Evolutionary conservation across 2,888 invertebrate species (phyloP).

Genomic region (Acanthoscelides obtectus): DNA sequence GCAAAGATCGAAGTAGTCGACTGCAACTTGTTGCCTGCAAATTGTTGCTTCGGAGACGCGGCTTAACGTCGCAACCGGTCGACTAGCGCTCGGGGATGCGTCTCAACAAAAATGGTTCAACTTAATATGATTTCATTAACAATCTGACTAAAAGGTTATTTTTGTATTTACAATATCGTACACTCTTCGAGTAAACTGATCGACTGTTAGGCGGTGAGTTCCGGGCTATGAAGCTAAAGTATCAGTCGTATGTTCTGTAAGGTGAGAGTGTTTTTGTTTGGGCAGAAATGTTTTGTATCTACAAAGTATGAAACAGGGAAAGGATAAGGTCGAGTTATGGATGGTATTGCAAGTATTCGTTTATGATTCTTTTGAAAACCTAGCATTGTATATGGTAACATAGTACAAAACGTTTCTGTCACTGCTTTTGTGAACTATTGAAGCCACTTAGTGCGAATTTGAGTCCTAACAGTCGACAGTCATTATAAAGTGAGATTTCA

Average conservation of each 20-base stretch:
- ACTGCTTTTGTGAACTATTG: not conserved
- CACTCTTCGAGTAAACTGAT: conserved; percentile 16
- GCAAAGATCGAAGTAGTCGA: no score
- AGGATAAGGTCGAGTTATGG: no score
- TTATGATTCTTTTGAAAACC: no score
- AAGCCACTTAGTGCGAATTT: not conserved
- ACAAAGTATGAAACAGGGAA: not conserved
- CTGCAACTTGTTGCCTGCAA: no score
- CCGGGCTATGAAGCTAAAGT: not conserved
- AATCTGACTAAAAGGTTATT: conserved; percentile 25
- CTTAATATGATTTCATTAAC: conserved; percentile 19
- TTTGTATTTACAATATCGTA: conserved; percentile 32
- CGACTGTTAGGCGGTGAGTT: not conserved
- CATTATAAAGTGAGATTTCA: conserved; percentile 18
- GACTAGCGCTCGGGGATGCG: not conserved
- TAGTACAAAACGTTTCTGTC: not conserved
- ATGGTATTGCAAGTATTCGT: no score
- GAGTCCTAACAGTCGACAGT: not conserved
- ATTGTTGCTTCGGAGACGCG: no score
- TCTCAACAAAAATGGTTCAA: conserved; percentile 10
- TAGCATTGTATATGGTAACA: no score
- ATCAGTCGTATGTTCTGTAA: not conserved
- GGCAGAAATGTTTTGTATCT: not conserved
- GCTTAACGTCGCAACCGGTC: not conserved
- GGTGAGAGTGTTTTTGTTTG: not conserved